phyloP scores from a whole-genome alignment of 2,113 vertebrate species.

The Chelonoidis abingdonii region DNA sequence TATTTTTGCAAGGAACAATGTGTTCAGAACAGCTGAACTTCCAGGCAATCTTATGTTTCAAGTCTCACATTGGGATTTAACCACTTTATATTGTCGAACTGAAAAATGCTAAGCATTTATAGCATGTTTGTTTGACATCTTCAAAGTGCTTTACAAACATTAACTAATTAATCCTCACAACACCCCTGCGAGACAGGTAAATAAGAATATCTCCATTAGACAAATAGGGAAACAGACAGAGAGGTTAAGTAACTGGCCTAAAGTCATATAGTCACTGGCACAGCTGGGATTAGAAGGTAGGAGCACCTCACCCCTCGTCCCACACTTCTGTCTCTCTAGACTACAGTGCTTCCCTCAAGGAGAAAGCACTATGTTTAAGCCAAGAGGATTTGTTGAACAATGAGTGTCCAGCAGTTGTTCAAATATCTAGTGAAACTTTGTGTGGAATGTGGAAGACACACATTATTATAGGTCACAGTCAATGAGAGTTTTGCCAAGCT shows the following conservation, averaged over 20 bases:
- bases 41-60: neutral
- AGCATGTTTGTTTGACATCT: neutral
- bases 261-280: neutral
- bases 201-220: neutral
- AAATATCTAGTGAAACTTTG: too few relatives aligned
- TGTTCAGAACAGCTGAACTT: neutral
- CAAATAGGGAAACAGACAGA: neutral
- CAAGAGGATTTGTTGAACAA: neutral
- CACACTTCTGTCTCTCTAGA: neutral
- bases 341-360: neutral
- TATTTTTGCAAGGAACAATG: neutral
- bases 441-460: too few relatives aligned
- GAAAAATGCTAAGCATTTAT: neutral
- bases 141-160: neutral
- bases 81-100: neutral
- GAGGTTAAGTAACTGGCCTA: neutral
- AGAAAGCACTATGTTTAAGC: neutral
- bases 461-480: too few relatives aligned
- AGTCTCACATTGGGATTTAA: neutral
- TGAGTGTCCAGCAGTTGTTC: neutral
- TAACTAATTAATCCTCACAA: neutral
- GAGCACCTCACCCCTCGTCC: neutral
- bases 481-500: too few relatives aligned
- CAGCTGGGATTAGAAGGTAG: neutral
- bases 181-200: neutral